Percentiles rank a stretch among this genome's conserved stretches.
Evolutionary conservation across 2,888 invertebrate species (phyloP).

Genomic region (Galeruca laticollis): DNA sequence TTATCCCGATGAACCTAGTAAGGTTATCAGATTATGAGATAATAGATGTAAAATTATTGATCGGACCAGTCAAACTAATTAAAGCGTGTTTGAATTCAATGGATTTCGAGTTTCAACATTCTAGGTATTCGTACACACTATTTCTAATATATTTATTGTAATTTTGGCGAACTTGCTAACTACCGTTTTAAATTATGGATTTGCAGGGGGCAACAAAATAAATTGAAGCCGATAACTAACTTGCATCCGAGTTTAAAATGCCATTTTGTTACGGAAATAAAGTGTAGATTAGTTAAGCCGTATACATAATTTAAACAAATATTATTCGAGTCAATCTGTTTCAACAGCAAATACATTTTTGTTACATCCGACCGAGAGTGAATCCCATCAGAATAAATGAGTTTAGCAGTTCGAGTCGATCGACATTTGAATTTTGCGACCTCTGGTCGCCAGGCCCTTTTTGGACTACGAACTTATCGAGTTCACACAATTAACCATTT

Average conservation of each 20-base stretch:
- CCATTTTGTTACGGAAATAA: conserved; percentile 1
- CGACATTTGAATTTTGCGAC: conserved; percentile 6
- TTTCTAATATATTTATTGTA: too few relatives aligned
- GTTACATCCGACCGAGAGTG: neutral
- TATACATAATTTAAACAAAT: neutral
- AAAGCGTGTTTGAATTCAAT: too few relatives aligned
- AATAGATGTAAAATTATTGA: too few relatives aligned
- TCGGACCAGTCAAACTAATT: too few relatives aligned
- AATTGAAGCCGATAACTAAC: neutral
- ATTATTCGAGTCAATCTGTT: conserved; percentile 12
- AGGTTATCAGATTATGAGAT: too few relatives aligned
- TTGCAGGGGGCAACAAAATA: neutral
- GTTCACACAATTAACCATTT: conserved; percentile 6
- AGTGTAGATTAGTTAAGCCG: neutral
- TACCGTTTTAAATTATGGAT: neutral
- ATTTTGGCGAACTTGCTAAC: neutral
- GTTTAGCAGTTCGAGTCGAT: neutral
- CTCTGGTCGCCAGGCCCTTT: neutral
- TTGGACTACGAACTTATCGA: neutral
- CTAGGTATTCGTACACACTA: too few relatives aligned
- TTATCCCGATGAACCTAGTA: too few relatives aligned
- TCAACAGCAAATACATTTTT: conserved; percentile 11
- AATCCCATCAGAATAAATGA: conserved; percentile 19
- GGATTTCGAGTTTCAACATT: too few relatives aligned
- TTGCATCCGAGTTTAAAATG: neutral